A percentile compares a stretch with the other conserved stretches of the same genome.
These are phyloP conservation scores for Eretmochelys imbricata DNA, from an alignment of 2,113 vertebrate genomes.

Conservation along the genomic window DNA sequence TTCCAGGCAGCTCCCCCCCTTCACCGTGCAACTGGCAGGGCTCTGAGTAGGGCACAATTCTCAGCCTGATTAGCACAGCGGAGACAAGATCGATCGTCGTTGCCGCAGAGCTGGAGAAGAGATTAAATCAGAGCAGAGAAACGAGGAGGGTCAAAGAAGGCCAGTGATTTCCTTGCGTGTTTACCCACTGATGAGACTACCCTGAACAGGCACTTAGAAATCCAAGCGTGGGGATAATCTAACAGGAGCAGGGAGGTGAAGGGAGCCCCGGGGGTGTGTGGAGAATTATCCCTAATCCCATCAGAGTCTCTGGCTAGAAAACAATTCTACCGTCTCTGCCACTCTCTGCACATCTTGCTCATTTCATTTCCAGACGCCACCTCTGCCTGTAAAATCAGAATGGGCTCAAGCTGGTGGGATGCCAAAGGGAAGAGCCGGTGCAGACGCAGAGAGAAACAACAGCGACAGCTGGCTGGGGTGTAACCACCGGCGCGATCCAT, in stretches of 20 bases:
- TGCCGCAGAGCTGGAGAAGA: not conserved
- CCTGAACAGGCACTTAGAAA: constrained; percentile 51
- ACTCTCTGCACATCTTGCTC: not conserved
- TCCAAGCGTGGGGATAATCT: constrained; percentile 30
- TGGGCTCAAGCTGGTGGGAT: not conserved
- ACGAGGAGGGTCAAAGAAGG: not conserved
- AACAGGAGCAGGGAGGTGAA: constrained; percentile 6
- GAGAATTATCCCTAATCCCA: constrained; percentile 66
- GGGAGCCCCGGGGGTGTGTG: not conserved
- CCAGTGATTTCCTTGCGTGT: not conserved
- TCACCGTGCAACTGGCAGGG: not conserved
- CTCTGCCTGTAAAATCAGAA: not conserved
- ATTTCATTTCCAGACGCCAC: not conserved
- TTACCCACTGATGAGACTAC: rapidly evolving
- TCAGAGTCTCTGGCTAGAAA: constrained; percentile 26
- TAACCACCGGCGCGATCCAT: not conserved
- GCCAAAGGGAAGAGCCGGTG: not conserved
- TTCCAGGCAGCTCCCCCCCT: not conserved
- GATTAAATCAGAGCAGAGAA: constrained; percentile 5
- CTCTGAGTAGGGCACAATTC: not conserved
- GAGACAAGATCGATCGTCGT: rapidly evolving
- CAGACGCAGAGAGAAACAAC: not conserved
- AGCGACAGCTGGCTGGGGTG: not conserved
- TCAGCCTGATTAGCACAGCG: not conserved
- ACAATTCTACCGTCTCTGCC: not conserved